Evolutionary conservation across 2,797 vertebrate genomes (phyloP), one percentile per base, ranked within the genome.

Genomic region (Paedocypris micromegethes): DNA sequence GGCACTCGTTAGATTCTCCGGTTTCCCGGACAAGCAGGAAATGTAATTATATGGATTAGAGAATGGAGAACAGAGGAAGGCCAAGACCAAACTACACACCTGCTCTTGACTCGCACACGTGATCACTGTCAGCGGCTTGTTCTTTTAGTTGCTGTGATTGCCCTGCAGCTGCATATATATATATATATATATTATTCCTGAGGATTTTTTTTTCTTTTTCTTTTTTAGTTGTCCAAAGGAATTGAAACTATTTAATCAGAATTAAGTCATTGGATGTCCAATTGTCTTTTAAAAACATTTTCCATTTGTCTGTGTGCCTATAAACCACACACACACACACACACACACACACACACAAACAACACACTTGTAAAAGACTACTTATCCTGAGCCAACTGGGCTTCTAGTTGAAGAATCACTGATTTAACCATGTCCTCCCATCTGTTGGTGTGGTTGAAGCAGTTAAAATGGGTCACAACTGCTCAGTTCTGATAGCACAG

Each of bases 11-110:
- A 60, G 66, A 65, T 58, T 58, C 55, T 60, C 40, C 39, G 41
- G 42, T 53, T 60, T 51, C 56, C 47, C 39, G 53, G 52, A 55
- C 58, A 68, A 61, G 66, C 70, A 66, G 66, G 42, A 68, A 71
- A 75, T 58, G 57, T 70, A 73, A 72, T 77, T 73, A 76, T 69
- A 70, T 47, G 72, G 75, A 72, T 77, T 75, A 76, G 70, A 69
- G 50, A 59, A 52, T 49, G 48, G 63, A 70, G 66, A 72, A 59
- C 7, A 9, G 39, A 9, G 54, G 9, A 47, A 46, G 45, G 57
- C 57, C 68, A 53, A 73, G 52, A 59, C 42, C 39, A 39, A 44
- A 56, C 23, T 46, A 44, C 37, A 69, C 42, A 66, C 61, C 64
- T 71, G 48, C 65, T 42, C 9, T 39, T 41, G 40, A 3, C 5